Percentiles rank a stretch among this genome's conserved stretches.
These are phyloP conservation scores for Myoxocephalus aenaeus DNA, from an alignment of 2,797 vertebrate genomes.

Conservation along the genomic window DNA sequence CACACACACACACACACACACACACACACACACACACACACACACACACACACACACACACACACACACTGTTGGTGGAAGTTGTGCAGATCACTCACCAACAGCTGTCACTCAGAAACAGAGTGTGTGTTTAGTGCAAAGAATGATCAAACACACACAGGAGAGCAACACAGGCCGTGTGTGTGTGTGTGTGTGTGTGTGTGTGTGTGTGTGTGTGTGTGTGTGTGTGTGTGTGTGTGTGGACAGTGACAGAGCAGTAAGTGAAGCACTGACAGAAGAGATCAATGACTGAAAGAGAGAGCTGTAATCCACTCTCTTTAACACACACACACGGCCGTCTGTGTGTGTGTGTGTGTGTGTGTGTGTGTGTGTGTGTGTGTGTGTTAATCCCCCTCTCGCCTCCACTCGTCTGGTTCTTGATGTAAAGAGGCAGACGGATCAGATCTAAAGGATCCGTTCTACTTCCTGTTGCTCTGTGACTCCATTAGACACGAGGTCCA, in stretches of 20 bases:
- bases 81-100: slow-evolving; percentile 27
- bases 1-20: slow-evolving; percentile 8
- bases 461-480: too few relatives aligned
- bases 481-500: too few relatives aligned
- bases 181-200: background rate
- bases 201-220: slow-evolving; percentile 14
- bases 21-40: slow-evolving; percentile 21
- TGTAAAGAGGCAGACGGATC: slow-evolving; percentile 25
- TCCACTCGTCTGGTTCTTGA: slow-evolving; percentile 50
- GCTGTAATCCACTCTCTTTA: slow-evolving; percentile 52
- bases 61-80: slow-evolving; percentile 36
- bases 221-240: slow-evolving; percentile 18
- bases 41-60: slow-evolving; percentile 8
- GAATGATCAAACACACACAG: too few relatives aligned
- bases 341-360: background rate
- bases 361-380: background rate
- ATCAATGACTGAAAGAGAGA: slow-evolving; percentile 50
- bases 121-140: background rate
- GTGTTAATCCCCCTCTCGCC: slow-evolving; percentile 37
- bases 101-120: slow-evolving; percentile 1
- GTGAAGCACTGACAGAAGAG: slow-evolving; percentile 43
- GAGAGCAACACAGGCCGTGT: background rate
- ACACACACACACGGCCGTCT: slow-evolving; percentile 13
- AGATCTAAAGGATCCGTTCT: background rate
- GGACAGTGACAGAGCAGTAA: slow-evolving; percentile 42